Conservation (phyloP, 2,797 vertebrate genomes). For the Melanotaenia nigrans region DNA sequence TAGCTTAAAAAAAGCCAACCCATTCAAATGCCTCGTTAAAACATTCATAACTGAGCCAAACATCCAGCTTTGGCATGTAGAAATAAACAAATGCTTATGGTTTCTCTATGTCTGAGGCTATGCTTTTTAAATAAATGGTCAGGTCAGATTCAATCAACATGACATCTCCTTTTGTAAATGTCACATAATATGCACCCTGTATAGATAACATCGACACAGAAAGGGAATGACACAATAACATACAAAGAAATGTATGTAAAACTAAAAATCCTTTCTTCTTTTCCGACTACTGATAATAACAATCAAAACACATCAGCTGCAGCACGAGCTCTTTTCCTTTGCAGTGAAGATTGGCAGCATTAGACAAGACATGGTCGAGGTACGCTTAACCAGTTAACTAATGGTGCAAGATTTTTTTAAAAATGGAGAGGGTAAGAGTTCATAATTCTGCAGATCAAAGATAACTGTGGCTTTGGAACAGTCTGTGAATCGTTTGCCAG, state of each 20-base stretch:
- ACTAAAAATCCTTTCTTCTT: background rate
- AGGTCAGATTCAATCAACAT: background rate
- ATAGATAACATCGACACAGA: background rate
- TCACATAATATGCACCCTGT: background rate
- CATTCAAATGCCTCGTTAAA: background rate
- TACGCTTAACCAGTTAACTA: conserved; percentile 15
- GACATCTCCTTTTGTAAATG: background rate
- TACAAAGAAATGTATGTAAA: background rate
- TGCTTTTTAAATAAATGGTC: background rate
- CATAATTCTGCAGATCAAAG: conserved; percentile 44
- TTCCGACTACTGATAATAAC: background rate
- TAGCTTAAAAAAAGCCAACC: background rate
- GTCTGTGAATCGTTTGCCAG: conserved; percentile 59
- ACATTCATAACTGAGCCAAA: conserved; percentile 1
- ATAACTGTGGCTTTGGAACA: conserved; percentile 44
- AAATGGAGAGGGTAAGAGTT: conserved; percentile 13
- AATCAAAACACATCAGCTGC: background rate
- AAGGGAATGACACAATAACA: background rate
- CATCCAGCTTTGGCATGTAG: background rate
- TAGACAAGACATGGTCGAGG: background rate
- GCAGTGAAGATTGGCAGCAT: background rate
- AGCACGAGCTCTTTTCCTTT: background rate
- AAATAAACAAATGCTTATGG: background rate
- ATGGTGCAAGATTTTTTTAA: conserved; percentile 26
- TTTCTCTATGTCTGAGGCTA: background rate